Evolutionary conservation across 1,140 invertebrate species (phyloP), one percentile per base, ranked within the genome.

Genomic region (Drosophila azteca): DNA sequence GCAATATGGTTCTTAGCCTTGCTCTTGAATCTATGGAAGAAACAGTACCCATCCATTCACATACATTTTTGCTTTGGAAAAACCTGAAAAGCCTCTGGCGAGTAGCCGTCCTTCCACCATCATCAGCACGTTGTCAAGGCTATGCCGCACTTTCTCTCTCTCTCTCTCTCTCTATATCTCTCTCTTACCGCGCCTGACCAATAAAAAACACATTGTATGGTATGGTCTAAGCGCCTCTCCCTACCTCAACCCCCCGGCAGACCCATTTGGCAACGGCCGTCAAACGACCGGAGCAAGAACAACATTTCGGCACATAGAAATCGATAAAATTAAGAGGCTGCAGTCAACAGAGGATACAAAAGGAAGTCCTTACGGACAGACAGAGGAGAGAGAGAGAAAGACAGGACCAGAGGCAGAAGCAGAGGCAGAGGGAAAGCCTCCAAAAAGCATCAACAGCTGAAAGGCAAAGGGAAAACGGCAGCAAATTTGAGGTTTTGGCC

Each of bases 141-240:
- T 39, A 39, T 13, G 9, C 35, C 50, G 24, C n/a, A 39, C 57
- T 22, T 52, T 50, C 55, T 17, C 20, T 49, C 44, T 41, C 45
- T 15, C 45, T 39, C n/a, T 52, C 24, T 61, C 52, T 22, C 55
- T 50, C 55, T 17, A 13, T 45, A 41, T 41, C 45, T 15, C 45
- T 39, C n/a, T 51, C 39, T 54, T 13, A 64, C 29, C 52, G 64
- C 62, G 78, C 78, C 70, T 76, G 70, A 71, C 78, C 78, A 82
- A 82, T 87, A 87, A 88, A 87, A 87, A 70, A 13, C 78, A 87
- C 66, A 87, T 87, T 87, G 74, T 74, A 78, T 62, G 61, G 74
- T 74, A 78, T 62, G 61, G 72, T 80, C 82, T 54, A 67, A 20
- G 44, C 62, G 29, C 57, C 78, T 46, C 52, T 51, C 24, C 51